Evolutionary conservation across 1,140 invertebrate genomes (phyloP).

Genomic region (Harlomillsia oculata): DNA sequence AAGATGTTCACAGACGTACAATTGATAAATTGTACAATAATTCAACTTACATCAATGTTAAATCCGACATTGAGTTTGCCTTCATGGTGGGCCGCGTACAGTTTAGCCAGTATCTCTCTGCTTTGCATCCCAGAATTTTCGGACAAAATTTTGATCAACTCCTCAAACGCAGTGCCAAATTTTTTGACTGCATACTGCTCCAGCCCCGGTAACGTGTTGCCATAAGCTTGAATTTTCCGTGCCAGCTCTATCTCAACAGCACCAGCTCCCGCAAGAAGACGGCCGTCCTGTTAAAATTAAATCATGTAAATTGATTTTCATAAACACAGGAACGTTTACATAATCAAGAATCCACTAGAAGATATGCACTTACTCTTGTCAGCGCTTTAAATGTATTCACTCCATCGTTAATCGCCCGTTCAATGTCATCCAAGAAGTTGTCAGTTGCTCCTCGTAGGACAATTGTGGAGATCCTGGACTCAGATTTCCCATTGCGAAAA

Average conservation of each 20-base stretch:
- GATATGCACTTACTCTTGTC: constrained; percentile 45
- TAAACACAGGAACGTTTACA: constrained; percentile 1
- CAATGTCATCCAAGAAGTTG: constrained; percentile 98
- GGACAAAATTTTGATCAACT: constrained; percentile 81
- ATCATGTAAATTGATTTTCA: not conserved
- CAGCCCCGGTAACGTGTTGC: constrained; percentile 82
- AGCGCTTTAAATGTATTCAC: constrained; percentile 96
- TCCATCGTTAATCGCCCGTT: constrained; percentile 95
- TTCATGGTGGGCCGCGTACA: constrained; percentile 84
- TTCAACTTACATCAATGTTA: constrained; percentile 65
- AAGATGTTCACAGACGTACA: not conserved
- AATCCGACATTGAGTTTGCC: constrained; percentile 75
- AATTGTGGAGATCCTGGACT: constrained; percentile 83
- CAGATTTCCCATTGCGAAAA: constrained; percentile 68
- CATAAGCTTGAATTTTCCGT: constrained; percentile 69
- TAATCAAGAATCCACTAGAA: constrained; percentile 13
- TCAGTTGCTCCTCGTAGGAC: constrained; percentile 93
- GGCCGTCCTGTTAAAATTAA: constrained; percentile 49
- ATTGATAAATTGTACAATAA: constrained; percentile 15
- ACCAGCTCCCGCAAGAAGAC: constrained; percentile 85
- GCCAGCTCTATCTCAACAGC: constrained; percentile 91
- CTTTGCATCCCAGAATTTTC: constrained; percentile 88
- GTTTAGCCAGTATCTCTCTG: constrained; percentile 76
- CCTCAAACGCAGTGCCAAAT: constrained; percentile 83
- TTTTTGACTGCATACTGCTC: constrained; percentile 96